Evolutionary conservation across 2,113 vertebrate species (phyloP), one percentile per base, ranked within the genome.

Genomic region (Myrmecobius fasciatus): DNA sequence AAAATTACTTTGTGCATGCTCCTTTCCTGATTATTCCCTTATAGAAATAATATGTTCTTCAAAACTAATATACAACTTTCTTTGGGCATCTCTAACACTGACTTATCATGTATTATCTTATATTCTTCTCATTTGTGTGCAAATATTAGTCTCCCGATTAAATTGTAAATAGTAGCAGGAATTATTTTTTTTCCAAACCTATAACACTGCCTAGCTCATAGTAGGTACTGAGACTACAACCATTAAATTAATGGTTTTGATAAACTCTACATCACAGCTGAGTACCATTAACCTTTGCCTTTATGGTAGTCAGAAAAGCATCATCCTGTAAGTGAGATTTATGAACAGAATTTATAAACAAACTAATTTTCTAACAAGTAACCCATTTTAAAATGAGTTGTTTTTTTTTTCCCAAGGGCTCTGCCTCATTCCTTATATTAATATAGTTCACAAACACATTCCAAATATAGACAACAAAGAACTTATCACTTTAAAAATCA

Each of bases 401-500:
- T 93, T 95, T 95, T 92, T 28, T 75, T 95, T 95, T 92, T 28
- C 54, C 46, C 11, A 91, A 94, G 83, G 10, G 46, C 56, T 60
- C 43, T 90, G 11, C 43, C 52, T 47, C 0, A 53, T 47, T 93
- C 91, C 92, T 92, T 17, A 56, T 2, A 46, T 49, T 20, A 67
- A 67, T 67, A 67, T 31, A 28, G n/a, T 67, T 67, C 8, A 48
- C 9, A 94, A 49, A 36, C 9, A 54, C 75, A 49, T 43, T 22
- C 24, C 51, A 90, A 60, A 43, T 94, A 17, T 0, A 91, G 93
- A 93, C 10, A 53, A n/a, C 36, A 94, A 51, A 47, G 20, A 88
- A 92, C n/a, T 1, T 0, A n/a, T 9, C 24, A 93, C 31, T 95
- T 22, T 91, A n/a, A 75, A 9, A 53, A 53, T 89, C 1, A 36